Evolutionary conservation across 2,797 vertebrate genomes (phyloP).

Genomic region (Thripadectes ignobilis): DNA sequence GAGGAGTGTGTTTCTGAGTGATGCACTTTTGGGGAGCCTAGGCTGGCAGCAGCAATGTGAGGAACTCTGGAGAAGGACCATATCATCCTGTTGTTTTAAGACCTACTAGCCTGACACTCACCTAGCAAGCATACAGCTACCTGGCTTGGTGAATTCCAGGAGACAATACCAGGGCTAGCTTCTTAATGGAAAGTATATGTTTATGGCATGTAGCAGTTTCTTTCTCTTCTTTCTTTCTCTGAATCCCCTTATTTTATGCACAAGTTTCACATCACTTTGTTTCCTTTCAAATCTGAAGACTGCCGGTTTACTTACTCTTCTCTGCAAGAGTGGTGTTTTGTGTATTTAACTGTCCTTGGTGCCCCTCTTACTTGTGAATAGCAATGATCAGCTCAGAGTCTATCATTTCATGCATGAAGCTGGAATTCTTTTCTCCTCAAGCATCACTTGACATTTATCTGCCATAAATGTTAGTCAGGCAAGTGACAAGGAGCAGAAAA

Average conservation of each 20-base stretch:
- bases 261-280: not conserved
- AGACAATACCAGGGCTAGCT: not conserved
- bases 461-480: not conserved
- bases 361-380: not conserved
- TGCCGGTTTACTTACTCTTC: not conserved
- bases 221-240: not conserved
- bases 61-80: not conserved
- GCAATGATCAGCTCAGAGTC: not conserved
- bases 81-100: not conserved
- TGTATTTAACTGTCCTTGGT: not conserved
- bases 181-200: not conserved
- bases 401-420: not conserved
- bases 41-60: not conserved
- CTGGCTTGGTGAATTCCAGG: not conserved
- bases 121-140: not conserved
- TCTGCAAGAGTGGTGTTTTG: rapidly evolving
- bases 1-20: not conserved
- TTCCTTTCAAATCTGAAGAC: not conserved
- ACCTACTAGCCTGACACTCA: not conserved
- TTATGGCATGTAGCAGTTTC: not conserved
- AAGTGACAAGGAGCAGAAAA: not conserved
- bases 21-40: not conserved
- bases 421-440: not conserved
- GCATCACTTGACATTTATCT: not conserved
- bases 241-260: not conserved